Evolutionary conservation across 2,797 vertebrate genomes (phyloP), one percentile per base, ranked within the genome.

Genomic region (Enteromius radiatus): DNA sequence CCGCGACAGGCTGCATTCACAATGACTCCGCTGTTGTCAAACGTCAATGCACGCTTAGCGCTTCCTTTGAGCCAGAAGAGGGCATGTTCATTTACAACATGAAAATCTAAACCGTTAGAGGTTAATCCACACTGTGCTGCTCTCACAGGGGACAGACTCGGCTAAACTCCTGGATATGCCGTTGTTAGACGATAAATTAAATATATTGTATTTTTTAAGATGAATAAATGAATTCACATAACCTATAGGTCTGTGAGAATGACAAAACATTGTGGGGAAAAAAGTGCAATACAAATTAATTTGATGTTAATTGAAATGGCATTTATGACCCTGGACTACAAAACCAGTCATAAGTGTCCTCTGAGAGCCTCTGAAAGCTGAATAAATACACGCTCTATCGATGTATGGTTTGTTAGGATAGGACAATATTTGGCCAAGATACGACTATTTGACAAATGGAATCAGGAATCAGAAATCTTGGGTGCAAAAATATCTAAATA

Each of bases 1-100:
- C 41, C 65, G 45, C 14, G 65, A 86, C 85, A 84, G 84, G 4
- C 61, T 83, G 76, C 78, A 82, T 65, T 33, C 17, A 76, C 76
- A 61, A 78, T 77, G 84, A 76, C 79, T 33, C 43, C 43, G 52
- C 36, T 67, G 23, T 77, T 31, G 56, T 77, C 78, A 65, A 65
- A 54, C 76, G 21, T 65, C 71, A 69, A 67, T 11, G n/a, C 47
- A 28, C 7, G 65, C 78, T 68, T 83, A 69, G 78, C 68, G 31
- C 49, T 56, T 41, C 41, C 68, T 82, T 76, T 83, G 47, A 79
- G 59, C 67, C 28, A 49, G 68, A 76, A 17, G 26, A 80, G 36
- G 49, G 80, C 36, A 65, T 75, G 80, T 67, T 75, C 61, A 31
- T 82, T 76, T 75, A 67, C 8, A 3, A 75, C 43, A 56, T 43